These are phyloP conservation scores for Cyclargus thomasi DNA, from an alignment of 1,140 invertebrate genomes.

Conservation along the genomic window DNA sequence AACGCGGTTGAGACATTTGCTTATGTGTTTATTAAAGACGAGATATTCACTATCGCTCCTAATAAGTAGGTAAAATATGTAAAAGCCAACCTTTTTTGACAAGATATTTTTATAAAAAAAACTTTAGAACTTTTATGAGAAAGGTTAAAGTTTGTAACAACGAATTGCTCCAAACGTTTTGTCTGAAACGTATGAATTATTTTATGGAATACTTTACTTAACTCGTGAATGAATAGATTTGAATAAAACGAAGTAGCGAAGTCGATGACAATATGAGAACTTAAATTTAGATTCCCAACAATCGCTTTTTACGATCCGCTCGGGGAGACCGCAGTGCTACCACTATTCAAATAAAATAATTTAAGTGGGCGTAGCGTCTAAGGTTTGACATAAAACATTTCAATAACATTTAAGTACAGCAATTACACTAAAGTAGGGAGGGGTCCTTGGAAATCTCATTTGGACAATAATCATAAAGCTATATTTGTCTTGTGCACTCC, in stretches of 20 bases:
- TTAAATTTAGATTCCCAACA: constrained; percentile 16
- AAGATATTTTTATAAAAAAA: too few relatives aligned
- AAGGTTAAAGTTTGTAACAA: neutral
- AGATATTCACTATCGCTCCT: neutral
- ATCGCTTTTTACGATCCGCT: constrained; percentile 22
- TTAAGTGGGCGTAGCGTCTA: constrained; percentile 27
- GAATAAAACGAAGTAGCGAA: neutral
- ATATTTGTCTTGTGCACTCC: constrained; percentile 47
- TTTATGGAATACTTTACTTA: constrained; percentile 3
- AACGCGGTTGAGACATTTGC: neutral
- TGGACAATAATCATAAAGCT: constrained; percentile 54
- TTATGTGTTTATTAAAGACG: neutral
- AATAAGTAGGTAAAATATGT: too few relatives aligned
- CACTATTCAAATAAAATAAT: constrained; percentile 22
- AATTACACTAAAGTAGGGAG: constrained; percentile 39
- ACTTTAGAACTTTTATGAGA: neutral
- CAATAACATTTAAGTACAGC: constrained; percentile 52
- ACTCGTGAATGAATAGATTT: constrained; percentile 3
- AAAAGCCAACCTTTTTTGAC: too few relatives aligned
- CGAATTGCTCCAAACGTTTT: neutral
- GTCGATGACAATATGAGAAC: neutral
- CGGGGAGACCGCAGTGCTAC: constrained; percentile 23
- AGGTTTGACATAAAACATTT: constrained; percentile 43
- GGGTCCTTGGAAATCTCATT: constrained; percentile 43
- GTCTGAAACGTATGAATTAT: constrained; percentile 1